Base-by-base conservation (phyloP, 1,140 invertebrate genomes). In the Nephila pilipes region DNA sequence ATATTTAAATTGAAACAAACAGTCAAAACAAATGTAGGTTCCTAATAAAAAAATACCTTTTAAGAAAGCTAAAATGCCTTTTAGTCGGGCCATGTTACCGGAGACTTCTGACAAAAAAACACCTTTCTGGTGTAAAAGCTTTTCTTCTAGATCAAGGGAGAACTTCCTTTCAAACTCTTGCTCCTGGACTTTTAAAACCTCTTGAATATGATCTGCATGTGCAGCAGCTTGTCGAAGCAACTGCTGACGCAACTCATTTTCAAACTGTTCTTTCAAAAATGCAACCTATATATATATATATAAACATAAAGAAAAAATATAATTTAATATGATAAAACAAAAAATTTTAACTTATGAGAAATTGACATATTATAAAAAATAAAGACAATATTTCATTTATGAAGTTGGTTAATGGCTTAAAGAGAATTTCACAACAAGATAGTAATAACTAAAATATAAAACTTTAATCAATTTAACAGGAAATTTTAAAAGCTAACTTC, bases 31-130 rank as follows among this genome's bases (percentile, higher is more conserved):
- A 29, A 36, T 22, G 14, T 29, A 36, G 29, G 18, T 20, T 32
- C 10, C 16, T 81, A 36, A 58, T 14, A 46, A 46, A 46, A 0
- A 81, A 32, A 85, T 87, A 93, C 98, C 97, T 96, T 97, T 97
- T 5, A 99, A 96, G 1, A 98, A 98, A 69, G 97, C 96, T 95
- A 99, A 98, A 93, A 99, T 97, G n/a, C 98, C 98, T 93, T 97
- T 97, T 85, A 99, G 96, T 95, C 98, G 97, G 29, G 97, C 97
- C 46, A 98, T 96, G 95, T 98, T 97, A 0, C 96, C 96, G 3
- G 97, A 97, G 20, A 99, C 95, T 95, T 99, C 97, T 79, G 96
- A 96, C 95, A 98, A 97, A 95, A 97, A 95, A 96, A 96, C 57
- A 96, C 97, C 90, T 96, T 97, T 94, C 97, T 98, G 95, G n/a